Evolutionary conservation across 2,888 invertebrate species (phyloP), one percentile per base, ranked within the genome.

Genomic region (Deroplatys truncata): DNA sequence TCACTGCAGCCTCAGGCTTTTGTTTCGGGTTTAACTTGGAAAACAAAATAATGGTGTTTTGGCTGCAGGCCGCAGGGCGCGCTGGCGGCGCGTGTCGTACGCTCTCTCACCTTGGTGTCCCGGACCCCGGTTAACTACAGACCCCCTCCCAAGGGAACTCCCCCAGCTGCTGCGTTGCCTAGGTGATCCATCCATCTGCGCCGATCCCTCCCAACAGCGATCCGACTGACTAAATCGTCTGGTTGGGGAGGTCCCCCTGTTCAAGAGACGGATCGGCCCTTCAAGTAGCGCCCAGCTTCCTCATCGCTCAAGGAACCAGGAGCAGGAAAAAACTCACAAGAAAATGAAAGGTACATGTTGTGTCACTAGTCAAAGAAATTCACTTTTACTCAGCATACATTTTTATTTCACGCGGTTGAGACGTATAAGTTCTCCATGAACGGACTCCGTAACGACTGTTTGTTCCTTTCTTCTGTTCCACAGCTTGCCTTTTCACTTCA

Each of bases 171-270:
- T 83, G 49, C 87, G 87, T 87, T 87, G 87, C 87, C 87, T 87
- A 87, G 87, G 87, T 87, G 87, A 87, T 83, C 82, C 43, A 87
- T 87, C 83, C 87, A 87, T 87, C 87, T 43, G 87, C 87, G 35
- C 82, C 35, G 82, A 83, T 29, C 87, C 87, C 87, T 87, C 31
- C 56, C 56, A 72, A 72, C 56, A 72, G 56, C 56, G 56, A 72
- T 72, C 56, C 56, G 56, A 72, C 56, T 72, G 56, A 43, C 83
- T 83, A 87, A 83, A 86, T 86, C 86, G 86, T 86, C 86, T 86
- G 86, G 86, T 72, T 72, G 86, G 86, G 86, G 56, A 72, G 20
- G 56, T 72, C 56, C 56, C 56, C 56, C 56, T 72, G 56, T 25
- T 72, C 56, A 72, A 72, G 56, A 72, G 56, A 72, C 56, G 56